Percentiles rank a stretch among this genome's conserved stretches.
phyloP scores from a whole-genome alignment of 2,888 invertebrate species.

The Cerceris ruficornis region DNA sequence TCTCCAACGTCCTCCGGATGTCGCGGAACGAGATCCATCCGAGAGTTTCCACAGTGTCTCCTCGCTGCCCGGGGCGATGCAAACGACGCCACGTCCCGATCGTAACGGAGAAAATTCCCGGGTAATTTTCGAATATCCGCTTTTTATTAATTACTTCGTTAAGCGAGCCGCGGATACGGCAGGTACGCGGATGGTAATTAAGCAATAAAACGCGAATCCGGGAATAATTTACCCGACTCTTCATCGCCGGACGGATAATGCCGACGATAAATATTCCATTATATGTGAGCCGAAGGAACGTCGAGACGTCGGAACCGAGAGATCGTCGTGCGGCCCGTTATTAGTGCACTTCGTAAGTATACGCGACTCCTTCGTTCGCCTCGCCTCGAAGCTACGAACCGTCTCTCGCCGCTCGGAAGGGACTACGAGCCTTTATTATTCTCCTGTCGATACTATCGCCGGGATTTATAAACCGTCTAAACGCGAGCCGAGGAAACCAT shows the following conservation, averaged over 20 bases:
- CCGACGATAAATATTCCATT: slow-evolving; percentile 16
- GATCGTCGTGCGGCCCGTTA: slow-evolving; percentile 30
- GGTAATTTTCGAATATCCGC: background rate
- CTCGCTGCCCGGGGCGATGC: background rate
- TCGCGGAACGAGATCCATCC: background rate
- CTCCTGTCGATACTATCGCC: slow-evolving; percentile 45
- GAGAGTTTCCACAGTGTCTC: background rate
- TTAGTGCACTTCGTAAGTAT: slow-evolving; percentile 32
- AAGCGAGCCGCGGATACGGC: background rate
- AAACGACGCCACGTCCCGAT: background rate
- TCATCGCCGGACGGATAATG: background rate
- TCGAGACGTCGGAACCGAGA: slow-evolving; percentile 18
- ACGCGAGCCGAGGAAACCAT: slow-evolving; percentile 13
- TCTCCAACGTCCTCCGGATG: background rate
- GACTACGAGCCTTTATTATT: slow-evolving; percentile 52
- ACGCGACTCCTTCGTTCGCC: slow-evolving; percentile 10
- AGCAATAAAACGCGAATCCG: background rate
- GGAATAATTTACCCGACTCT: background rate
- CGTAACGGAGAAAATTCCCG: background rate
- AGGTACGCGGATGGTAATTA: slow-evolving; percentile 2
- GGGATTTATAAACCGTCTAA: slow-evolving; percentile 52
- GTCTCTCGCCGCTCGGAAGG: slow-evolving; percentile 39
- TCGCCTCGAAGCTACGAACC: slow-evolving; percentile 10
- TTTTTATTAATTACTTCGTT: background rate
- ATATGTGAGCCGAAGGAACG: slow-evolving; percentile 5